Evolutionary conservation across 2,888 invertebrate genomes (phyloP).

Genomic region (Philopedon plagiatum): DNA sequence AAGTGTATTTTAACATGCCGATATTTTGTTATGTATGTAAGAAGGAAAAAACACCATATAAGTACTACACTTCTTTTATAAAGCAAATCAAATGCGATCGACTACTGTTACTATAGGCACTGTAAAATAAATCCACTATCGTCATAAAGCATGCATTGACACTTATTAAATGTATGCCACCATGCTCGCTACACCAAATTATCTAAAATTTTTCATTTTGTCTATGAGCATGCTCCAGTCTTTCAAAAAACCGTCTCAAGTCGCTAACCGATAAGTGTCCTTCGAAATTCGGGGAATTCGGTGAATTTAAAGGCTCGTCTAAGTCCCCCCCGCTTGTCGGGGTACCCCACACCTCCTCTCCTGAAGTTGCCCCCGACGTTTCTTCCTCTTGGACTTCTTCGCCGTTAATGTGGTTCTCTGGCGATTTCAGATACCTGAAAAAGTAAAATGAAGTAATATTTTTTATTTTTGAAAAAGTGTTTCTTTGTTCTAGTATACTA

Average conservation of each 20-base stretch:
- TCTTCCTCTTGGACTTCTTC: slow-evolving; percentile 79
- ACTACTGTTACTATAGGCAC: no score
- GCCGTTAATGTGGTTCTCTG: slow-evolving; percentile 65
- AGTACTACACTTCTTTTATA: no score
- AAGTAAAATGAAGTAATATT: no score
- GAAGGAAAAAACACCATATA: no score
- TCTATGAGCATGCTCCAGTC: background rate
- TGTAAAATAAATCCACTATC: no score
- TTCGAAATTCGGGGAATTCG: slow-evolving; percentile 72
- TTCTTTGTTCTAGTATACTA: no score
- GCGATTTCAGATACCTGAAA: slow-evolving; percentile 73
- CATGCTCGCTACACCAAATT: slow-evolving; percentile 4
- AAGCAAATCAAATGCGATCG: no score
- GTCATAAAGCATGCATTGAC: slow-evolving; percentile 22
- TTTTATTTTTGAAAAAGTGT: no score
- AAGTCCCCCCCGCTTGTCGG: slow-evolving; percentile 89
- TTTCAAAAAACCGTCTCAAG: slow-evolving; percentile 37
- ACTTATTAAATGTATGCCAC: no score
- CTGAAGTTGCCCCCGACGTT: slow-evolving; percentile 87
- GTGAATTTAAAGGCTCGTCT: slow-evolving; percentile 76
- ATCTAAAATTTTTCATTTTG: background rate
- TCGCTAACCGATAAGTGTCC: slow-evolving; percentile 70
- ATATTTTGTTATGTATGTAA: no score
- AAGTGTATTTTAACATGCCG: no score
- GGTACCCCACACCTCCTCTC: slow-evolving; percentile 91